Base-by-base conservation (phyloP, 2,797 vertebrate species). In the Propithecus perrieri region DNA sequence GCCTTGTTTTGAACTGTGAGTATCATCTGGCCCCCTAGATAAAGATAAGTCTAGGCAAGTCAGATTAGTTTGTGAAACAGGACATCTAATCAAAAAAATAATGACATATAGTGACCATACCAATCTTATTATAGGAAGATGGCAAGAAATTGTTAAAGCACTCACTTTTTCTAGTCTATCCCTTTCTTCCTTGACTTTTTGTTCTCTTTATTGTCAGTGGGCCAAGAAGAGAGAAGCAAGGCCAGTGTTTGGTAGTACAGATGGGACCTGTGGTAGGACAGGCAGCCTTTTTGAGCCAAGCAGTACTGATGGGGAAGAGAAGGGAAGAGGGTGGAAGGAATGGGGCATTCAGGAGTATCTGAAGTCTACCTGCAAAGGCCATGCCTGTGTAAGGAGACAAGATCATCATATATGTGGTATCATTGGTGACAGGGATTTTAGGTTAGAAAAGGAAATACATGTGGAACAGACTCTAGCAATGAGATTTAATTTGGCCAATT, bases 401-500 rank as follows among this genome's bases (percentile, higher is more conserved):
- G 33, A 61, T 46, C 55, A 12, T 75, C 22, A 5, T 57, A 28
- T 35, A 24, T 86, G 15, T 91, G 35, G 33, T 85, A 35, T 87
- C 57, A 24, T 50, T n/a, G 15, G 63, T 69, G 57, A 61, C 35
- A 6, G 59, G 20, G 43, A 28, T 89, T 93, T 91, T 59, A 85
- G 59, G 43, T 48, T 67, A 61, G 94, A 65, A 95, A 65, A 35
- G 20, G 63, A 95, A 94, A 89, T 28, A 33, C 33, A 38, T 76
- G 89, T 71, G 38, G 43, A 61, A 92, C 38, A 85, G 59, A 63
- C 38, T 76, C 41, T 46, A 96, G 78, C 14, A 78, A 46, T 94
- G 86, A 69, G 50, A 87, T 72, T 91, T 97, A 80, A 94, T 96
- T 88, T 97, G 93, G 83, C 95, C 97, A 97, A 97, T 91, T 97